Evolutionary conservation across 2,797 vertebrate species (phyloP), one percentile per base, ranked within the genome.

Genomic region (Glyptemys insculpta): DNA sequence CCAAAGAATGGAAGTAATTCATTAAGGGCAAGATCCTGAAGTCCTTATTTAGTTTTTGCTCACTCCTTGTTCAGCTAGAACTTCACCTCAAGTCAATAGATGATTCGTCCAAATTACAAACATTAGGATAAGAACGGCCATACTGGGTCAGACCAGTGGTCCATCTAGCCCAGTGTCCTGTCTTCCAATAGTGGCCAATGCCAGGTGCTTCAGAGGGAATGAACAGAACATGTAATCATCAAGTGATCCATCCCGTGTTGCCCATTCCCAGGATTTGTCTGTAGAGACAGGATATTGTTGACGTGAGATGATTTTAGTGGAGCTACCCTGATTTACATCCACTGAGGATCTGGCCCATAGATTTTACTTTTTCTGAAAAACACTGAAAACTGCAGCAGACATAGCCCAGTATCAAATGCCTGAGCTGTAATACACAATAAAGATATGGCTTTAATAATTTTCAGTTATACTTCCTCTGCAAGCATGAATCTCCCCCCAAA

Each of bases 401-500:
- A 97, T 98, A 97, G 97, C 97, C 98, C 97, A 97, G 86, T 96
- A 98, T 90, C 96, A 96, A 97, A 98, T 92, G 96, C 96, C 96
- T 72, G 74, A 91, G 94, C 95, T 98, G 97, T 92, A 96, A 98
- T 97, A 97, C 97, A 96, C 96, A 97, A 97, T 98, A 95, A 98
- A 98, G 98, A 98, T 97, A 97, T 93, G 97, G 97, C 98, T 98
- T 98, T 98, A 95, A 97, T 98, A 98, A 98, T 98, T 98, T 98
- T 98, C 97, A 98, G 97, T 98, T 98, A 98, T 93, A 98, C 96
- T 98, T 98, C 97, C 98, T 98, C 97, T 98, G 97, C 96, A 98
- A 98, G 98, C 98, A 98, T 98, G 89, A 98, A 98, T 97, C 97
- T 98, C 97, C 98, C 98, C 98, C 98, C 96, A 97, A 97, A 97